Percentiles rank a stretch among this genome's conserved stretches.
These are phyloP conservation scores for Keiferia lycopersicella DNA, from an alignment of 2,888 invertebrate genomes.

Conservation along the genomic window DNA sequence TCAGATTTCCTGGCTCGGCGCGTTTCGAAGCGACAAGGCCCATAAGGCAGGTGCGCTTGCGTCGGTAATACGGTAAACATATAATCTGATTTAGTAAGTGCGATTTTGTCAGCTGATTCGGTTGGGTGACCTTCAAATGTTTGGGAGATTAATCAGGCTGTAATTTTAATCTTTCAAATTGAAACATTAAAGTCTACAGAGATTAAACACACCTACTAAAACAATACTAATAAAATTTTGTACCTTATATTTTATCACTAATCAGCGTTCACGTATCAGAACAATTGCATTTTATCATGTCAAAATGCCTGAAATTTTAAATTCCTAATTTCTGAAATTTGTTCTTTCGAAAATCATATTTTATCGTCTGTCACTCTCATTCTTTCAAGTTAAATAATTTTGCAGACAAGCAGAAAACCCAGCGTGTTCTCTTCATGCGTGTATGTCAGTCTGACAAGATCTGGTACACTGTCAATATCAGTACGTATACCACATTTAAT, in stretches of 20 bases:
- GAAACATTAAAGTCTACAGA: no score
- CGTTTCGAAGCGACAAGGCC: constrained; percentile 41
- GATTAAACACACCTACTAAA: no score
- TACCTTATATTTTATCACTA: no score
- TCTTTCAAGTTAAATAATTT: neutral
- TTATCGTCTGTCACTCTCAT: no score
- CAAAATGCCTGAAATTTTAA: no score
- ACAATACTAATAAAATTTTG: no score
- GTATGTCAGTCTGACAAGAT: constrained; percentile 18
- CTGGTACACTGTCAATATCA: constrained; percentile 1
- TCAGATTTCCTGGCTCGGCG: constrained; percentile 30
- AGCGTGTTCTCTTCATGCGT: neutral
- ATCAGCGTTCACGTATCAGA: no score
- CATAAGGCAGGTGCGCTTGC: constrained; percentile 40
- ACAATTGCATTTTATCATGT: no score
- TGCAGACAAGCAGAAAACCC: neutral
- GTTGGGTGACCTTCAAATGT: neutral
- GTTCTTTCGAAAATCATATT: no score
- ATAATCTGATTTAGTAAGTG: neutral
- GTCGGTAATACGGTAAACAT: neutral
- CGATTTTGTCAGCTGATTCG: neutral
- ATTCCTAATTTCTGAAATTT: no score
- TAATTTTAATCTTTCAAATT: no score
- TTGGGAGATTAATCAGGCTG: no score
- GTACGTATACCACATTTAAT: constrained; percentile 21